Conservation (phyloP, 2,797 vertebrate species). For the Darevskia nairensis region DNA sequence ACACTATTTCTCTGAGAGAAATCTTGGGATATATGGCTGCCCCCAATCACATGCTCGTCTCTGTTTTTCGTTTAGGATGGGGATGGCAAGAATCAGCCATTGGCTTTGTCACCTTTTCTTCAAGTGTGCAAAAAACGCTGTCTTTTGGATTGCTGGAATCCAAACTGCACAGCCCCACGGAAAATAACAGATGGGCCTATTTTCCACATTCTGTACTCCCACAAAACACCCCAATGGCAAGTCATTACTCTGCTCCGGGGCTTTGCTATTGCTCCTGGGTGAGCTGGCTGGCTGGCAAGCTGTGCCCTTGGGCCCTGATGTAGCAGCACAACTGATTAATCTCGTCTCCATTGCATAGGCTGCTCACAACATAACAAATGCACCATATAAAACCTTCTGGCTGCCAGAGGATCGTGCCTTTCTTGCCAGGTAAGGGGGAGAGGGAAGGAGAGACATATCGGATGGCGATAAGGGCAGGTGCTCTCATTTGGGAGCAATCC, state of each 20-base stretch:
- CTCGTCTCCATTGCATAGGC: not conserved
- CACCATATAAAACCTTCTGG: not conserved
- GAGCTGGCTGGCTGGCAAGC: not conserved
- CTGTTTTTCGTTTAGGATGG: not conserved
- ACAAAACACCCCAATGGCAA: not conserved
- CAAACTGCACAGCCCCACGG: not conserved
- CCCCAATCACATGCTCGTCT: not conserved
- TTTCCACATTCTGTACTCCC: not conserved
- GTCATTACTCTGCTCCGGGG: not conserved
- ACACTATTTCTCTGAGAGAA: no score
- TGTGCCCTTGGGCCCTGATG: not conserved
- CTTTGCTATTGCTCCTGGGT: not conserved
- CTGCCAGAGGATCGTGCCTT: not conserved
- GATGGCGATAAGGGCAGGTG: not conserved
- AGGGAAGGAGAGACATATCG: not conserved
- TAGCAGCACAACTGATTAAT: not conserved
- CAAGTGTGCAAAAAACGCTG: not conserved
- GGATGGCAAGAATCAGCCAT: not conserved
- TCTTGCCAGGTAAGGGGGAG: not conserved
- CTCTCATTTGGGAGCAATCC: not conserved
- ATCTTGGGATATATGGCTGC: not conserved
- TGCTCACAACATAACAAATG: not conserved
- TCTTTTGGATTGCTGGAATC: not conserved
- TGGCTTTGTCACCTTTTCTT: not conserved
- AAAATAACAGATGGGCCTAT: constrained; percentile 6